Conservation (phyloP, 2,888 invertebrate genomes). For the Isoperla grammatica region DNA sequence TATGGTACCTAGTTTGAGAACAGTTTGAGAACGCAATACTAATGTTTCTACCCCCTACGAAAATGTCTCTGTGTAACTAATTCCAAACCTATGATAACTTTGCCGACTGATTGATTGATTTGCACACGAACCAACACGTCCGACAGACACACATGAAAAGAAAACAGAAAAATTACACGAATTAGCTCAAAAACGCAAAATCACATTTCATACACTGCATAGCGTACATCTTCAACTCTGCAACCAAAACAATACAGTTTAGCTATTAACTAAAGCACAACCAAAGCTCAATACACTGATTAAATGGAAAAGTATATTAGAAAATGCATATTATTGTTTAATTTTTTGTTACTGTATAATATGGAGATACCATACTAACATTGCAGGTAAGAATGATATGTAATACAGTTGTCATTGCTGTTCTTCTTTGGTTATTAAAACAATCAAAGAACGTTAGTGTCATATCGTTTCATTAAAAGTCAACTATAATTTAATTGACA, state of each 20-base stretch:
- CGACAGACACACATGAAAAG: slow-evolving; percentile 33
- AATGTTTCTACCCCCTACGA: slow-evolving; percentile 10
- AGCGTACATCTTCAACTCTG: too few species aligned
- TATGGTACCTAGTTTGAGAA: too few species aligned
- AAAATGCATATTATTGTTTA: neutral
- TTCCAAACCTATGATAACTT: slow-evolving; percentile 50
- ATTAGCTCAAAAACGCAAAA: slow-evolving; percentile 17
- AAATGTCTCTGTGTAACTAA: slow-evolving; percentile 25
- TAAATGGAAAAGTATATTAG: too few species aligned
- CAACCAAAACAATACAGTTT: neutral
- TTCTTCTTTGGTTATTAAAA: neutral
- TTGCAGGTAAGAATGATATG: too few species aligned
- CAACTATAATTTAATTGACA: neutral
- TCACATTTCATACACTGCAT: slow-evolving; percentile 3
- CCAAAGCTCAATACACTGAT: neutral
- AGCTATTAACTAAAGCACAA: neutral
- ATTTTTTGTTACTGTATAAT: neutral
- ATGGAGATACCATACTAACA: neutral
- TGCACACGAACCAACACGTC: slow-evolving; percentile 27
- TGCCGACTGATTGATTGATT: slow-evolving; percentile 41
- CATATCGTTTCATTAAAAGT: neutral
- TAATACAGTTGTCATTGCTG: too few species aligned
- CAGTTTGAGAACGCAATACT: slow-evolving; percentile 17
- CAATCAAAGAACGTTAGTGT: neutral
- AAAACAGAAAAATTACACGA: slow-evolving; percentile 28